Evolutionary conservation across 2,888 invertebrate species (phyloP).

Genomic region (Orthosia gracilis): DNA sequence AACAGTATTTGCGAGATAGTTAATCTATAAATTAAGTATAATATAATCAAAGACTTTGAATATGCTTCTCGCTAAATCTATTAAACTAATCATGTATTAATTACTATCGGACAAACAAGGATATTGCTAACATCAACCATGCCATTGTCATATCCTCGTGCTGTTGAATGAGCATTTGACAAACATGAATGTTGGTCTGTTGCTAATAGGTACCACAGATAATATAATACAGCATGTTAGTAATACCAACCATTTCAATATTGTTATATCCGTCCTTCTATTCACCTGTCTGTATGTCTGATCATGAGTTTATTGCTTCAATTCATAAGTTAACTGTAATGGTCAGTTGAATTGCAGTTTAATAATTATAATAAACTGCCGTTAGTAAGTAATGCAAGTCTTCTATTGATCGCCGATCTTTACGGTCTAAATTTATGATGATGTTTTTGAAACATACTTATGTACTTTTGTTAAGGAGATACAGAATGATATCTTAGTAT

Average conservation of each 20-base stretch:
- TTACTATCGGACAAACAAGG: no score
- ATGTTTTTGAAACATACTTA: not conserved
- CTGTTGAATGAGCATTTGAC: not conserved
- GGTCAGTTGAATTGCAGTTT: conserved; percentile 3
- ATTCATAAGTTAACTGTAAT: conserved; percentile 13
- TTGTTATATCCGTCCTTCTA: conserved; percentile 35
- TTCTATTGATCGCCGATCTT: conserved; percentile 16
- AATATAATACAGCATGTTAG: no score
- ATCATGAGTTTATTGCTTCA: conserved; percentile 20
- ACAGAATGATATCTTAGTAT: not conserved
- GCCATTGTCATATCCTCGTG: no score
- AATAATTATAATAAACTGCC: conserved; percentile 12
- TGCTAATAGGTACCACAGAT: no score
- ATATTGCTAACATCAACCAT: no score
- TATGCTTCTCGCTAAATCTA: no score
- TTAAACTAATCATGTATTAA: not conserved
- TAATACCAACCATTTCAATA: not conserved
- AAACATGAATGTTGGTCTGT: no score
- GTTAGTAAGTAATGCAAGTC: not conserved
- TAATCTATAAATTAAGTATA: no score
- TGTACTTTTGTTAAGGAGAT: not conserved
- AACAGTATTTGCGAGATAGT: no score
- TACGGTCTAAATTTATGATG: conserved; percentile 7
- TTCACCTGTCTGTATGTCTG: conserved; percentile 37
- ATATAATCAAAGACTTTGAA: no score